phyloP scores from a whole-genome alignment of 1,140 invertebrate species.

The Atopsyche davidsoni region DNA sequence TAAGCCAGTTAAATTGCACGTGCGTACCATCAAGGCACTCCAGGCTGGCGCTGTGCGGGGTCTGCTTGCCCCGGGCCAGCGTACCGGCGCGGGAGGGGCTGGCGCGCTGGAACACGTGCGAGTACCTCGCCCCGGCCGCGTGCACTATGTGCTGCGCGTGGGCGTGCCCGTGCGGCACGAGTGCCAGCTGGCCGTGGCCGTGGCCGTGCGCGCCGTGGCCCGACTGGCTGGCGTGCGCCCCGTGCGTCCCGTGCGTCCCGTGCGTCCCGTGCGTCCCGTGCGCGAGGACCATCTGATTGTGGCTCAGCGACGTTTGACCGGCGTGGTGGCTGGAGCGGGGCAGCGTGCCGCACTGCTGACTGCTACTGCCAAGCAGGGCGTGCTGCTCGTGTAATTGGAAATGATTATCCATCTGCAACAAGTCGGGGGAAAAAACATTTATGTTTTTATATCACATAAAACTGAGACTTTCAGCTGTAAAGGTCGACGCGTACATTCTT shows the following conservation, averaged over 20 bases:
- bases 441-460: too few relatives aligned
- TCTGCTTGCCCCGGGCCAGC: conserved; percentile 39
- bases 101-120: conserved; percentile 44
- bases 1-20: too few relatives aligned
- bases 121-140: conserved; percentile 33
- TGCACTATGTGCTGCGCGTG: conserved; percentile 23
- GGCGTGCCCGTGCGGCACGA: conserved; percentile 23
- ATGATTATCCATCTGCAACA: conserved; percentile 41
- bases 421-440: too few relatives aligned
- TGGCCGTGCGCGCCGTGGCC: conserved; percentile 33
- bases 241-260: too few relatives aligned
- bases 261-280: too few relatives aligned
- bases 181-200: conserved; percentile 33
- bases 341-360: too few relatives aligned
- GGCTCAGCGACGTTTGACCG: conserved; percentile 33
- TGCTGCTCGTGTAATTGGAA: conserved; percentile 47
- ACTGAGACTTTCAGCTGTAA: too few relatives aligned
- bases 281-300: conserved; percentile 45
- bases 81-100: conserved; percentile 39
- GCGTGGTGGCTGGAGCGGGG: too few relatives aligned
- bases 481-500: too few relatives aligned
- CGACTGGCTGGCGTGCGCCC: conserved; percentile 22
- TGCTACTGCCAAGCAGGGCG: conserved; percentile 40
- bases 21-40: conserved; percentile 26
- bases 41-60: conserved; percentile 11